These are phyloP conservation scores for Enteromius mattozi DNA, from an alignment of 2,797 vertebrate species.

Conservation along the genomic window DNA sequence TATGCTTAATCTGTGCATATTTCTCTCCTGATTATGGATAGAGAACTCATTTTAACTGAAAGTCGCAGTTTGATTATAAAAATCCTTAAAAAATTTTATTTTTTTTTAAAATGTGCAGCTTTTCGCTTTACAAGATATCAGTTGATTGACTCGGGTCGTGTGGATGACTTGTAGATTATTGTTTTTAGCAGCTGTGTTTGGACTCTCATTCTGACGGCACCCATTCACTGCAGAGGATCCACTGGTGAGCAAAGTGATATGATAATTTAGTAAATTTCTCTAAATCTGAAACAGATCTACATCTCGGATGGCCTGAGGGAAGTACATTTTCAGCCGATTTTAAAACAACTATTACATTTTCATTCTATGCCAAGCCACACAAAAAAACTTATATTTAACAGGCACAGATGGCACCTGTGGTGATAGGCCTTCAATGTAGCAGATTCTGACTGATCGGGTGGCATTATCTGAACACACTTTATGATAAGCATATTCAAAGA, in stretches of 20 bases:
- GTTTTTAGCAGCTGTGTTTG: neutral
- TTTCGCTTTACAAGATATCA: neutral
- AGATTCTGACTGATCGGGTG: neutral
- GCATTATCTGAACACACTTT: neutral
- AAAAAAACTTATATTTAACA: too few relatives aligned
- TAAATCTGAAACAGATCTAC: neutral
- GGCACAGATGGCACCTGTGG: neutral
- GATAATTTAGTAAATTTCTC: neutral
- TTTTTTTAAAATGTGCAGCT: neutral
- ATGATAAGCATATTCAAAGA: conserved; percentile 13
- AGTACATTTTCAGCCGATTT: too few relatives aligned
- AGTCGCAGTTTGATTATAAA: neutral
- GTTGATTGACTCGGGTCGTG: neutral
- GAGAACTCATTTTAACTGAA: neutral
- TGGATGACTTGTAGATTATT: neutral
- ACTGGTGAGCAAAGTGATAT: neutral
- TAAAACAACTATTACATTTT: neutral
- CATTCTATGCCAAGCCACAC: neutral
- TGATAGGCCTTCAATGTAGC: neutral
- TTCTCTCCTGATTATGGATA: neutral
- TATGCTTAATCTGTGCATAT: neutral
- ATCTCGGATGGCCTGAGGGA: too few relatives aligned
- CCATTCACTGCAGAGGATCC: neutral
- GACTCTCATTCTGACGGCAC: neutral
- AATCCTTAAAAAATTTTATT: neutral